Base-by-base conservation (phyloP, 2,888 invertebrate genomes). In the Halictus quadricinctus region DNA sequence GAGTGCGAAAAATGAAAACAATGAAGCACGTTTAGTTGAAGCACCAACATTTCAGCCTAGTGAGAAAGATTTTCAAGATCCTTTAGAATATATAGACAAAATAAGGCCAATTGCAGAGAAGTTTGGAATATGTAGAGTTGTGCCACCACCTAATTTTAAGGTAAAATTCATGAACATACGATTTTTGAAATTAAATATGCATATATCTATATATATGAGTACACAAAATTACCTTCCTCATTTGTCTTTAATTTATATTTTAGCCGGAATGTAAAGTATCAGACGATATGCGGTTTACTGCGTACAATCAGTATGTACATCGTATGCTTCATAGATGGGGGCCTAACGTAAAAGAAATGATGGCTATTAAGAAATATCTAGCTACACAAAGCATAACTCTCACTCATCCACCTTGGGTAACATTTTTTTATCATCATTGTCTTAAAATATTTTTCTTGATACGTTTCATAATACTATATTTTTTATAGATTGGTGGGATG, bases 261-360 rank as follows among this genome's bases (percentile, higher is more conserved):
- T 90, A 96, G 95, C 97, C 98, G 2, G 97, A 97, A 87, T 98
- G 98, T 92, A 96, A 97, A 89, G 96, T 98, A 0, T 96, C 97
- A 18, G 98, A 98, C 87, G 97, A 98, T 85, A 97, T 98, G 96
- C 95, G 98, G 6, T 99, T 99, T 92, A 97, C 97, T 0, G 97
- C 98, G 0, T 97, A 97, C 87, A 98, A 98, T 94, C 99, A 99
- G 93, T 98, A 98, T 91, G 96, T 99, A 1, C 97, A 98, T 91
- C 97, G 98, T 87, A 96, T 99, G 96, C 96, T 97, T 90, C 96
- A 97, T 90, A 96, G 98, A 54, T 99, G 98, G 98, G 98, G 99
- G 0, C 97, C 98, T 0, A 98, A 97, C 90, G 97, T 97, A 0
- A 96, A 97, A 88, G 97, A 98, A 94, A 95, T 98, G 93, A 97